Evolutionary conservation across 2,113 vertebrate genomes (phyloP).

Genomic region (Triplophysa tibetana): DNA sequence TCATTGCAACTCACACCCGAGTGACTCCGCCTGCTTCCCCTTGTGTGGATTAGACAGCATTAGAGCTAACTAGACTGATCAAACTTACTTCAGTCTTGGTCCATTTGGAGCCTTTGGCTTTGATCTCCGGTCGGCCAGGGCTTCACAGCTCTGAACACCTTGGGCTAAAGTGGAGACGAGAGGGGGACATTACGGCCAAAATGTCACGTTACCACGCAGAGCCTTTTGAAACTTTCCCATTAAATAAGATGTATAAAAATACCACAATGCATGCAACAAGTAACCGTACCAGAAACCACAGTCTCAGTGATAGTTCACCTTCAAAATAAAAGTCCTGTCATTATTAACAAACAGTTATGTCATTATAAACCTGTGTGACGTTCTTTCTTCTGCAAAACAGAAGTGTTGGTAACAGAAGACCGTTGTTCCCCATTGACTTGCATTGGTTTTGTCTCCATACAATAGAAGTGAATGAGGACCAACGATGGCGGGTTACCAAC

Average conservation of each 20-base stretch:
- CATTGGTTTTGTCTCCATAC: too few relatives aligned
- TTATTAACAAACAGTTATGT: too few relatives aligned
- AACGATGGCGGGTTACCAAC: too few relatives aligned
- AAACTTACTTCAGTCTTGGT: conserved; percentile 72
- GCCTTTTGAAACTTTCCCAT: conserved; percentile 15
- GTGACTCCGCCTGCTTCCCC: conserved; percentile 35
- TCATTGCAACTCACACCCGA: conserved; percentile 38
- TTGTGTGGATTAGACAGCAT: conserved; percentile 25
- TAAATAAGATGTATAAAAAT: conserved; percentile 17
- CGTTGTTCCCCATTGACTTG: too few relatives aligned
- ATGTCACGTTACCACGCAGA: not conserved
- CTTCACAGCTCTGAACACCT: conserved; percentile 61
- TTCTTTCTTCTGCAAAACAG: too few relatives aligned
- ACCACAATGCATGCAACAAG: not conserved
- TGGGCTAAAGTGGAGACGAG: conserved; percentile 4
- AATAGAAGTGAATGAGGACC: too few relatives aligned
- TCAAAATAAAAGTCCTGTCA: too few relatives aligned
- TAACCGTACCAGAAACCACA: too few relatives aligned
- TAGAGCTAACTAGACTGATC: conserved; percentile 33
- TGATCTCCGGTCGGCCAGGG: conserved; percentile 73
- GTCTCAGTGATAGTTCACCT: too few relatives aligned
- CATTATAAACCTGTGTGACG: too few relatives aligned
- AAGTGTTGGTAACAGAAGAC: too few relatives aligned
- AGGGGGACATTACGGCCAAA: conserved; percentile 8
- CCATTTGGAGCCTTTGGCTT: conserved; percentile 69